These are phyloP conservation scores for Sycophila sp. DNA, from an alignment of 1,140 invertebrate genomes.

Conservation along the genomic window DNA sequence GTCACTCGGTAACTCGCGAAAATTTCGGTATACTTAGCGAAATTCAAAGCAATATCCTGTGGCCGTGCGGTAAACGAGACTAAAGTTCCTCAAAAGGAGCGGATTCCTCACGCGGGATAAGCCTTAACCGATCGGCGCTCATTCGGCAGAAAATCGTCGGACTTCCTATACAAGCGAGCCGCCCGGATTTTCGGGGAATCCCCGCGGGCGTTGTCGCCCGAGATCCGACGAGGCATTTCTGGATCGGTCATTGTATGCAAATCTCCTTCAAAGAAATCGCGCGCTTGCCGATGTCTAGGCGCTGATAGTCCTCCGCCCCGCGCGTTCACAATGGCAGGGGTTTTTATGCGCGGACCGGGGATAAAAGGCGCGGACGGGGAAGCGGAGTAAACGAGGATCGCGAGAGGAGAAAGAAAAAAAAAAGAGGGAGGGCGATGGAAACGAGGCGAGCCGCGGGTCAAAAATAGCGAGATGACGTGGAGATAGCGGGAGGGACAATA, in stretches of 20 bases:
- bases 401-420: neutral
- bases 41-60: no score
- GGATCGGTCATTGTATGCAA: slow-evolving; percentile 62
- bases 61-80: no score
- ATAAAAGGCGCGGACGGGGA: neutral
- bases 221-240: neutral
- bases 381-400: neutral
- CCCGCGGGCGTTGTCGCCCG: neutral
- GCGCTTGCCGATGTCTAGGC: slow-evolving; percentile 60
- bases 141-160: neutral
- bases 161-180: slow-evolving; percentile 10
- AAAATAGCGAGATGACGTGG: neutral
- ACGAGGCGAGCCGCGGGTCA: neutral
- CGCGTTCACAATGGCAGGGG: neutral
- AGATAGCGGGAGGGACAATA: neutral
- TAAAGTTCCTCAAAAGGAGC: no score
- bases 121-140: neutral
- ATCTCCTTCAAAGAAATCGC: slow-evolving; percentile 60
- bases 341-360: neutral
- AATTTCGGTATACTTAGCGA: no score
- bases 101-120: no score
- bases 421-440: neutral
- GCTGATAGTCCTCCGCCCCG: slow-evolving; percentile 50
- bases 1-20: no score
- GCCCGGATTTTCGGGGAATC: neutral